A percentile compares a stretch with the other conserved stretches of the same genome.
Evolutionary conservation across 2,888 invertebrate genomes (phyloP).

Genomic region (Eremobia ochroleuca): DNA sequence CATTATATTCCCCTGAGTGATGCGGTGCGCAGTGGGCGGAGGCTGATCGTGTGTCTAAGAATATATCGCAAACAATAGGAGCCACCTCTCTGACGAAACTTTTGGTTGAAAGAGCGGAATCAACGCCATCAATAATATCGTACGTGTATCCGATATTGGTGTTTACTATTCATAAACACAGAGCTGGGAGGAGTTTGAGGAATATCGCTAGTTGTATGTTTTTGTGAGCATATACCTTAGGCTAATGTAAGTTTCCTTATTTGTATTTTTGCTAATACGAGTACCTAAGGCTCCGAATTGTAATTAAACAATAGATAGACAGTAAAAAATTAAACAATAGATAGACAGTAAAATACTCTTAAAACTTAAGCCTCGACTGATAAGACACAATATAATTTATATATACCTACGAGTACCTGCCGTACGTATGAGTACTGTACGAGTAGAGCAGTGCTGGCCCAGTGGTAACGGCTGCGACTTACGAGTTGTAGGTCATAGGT

Average conservation of each 20-base stretch:
- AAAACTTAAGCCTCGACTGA: neutral
- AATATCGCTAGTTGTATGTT: too few species aligned
- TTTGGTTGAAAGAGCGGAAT: constrained; percentile 72
- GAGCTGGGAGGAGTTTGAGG: neutral
- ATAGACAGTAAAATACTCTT: too few species aligned
- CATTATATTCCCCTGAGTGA: constrained; percentile 50
- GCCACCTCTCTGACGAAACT: constrained; percentile 54
- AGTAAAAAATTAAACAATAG: too few species aligned
- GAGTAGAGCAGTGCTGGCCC: too few species aligned
- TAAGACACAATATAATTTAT: neutral
- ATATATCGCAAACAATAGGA: constrained; percentile 40
- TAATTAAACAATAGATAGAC: neutral
- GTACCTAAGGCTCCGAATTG: too few species aligned
- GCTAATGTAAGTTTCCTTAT: neutral
- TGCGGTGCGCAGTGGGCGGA: constrained; percentile 30
- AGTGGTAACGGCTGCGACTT: too few species aligned
- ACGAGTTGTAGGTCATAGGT: too few species aligned
- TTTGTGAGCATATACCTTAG: neutral
- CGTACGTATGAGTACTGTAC: too few species aligned
- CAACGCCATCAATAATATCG: constrained; percentile 72
- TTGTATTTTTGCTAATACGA: too few species aligned
- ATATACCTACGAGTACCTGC: too few species aligned
- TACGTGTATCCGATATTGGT: constrained; percentile 70
- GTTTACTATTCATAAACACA: constrained; percentile 61
- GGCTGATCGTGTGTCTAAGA: constrained; percentile 21